Evolutionary conservation across 2,113 vertebrate genomes (phyloP).

Genomic region (Scomber colias): DNA sequence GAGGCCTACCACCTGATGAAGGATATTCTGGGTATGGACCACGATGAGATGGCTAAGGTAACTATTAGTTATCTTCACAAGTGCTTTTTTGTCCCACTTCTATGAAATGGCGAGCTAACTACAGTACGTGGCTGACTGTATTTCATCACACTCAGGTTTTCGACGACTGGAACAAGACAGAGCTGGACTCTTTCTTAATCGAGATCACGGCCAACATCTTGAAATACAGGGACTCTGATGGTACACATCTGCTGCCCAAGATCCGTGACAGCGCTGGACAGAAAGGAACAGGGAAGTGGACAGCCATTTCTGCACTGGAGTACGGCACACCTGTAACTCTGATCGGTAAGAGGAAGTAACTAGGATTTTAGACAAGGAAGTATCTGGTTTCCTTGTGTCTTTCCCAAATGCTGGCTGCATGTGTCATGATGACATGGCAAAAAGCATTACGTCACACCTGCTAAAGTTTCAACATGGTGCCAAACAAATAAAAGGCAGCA

Average conservation of each 20-base stretch:
- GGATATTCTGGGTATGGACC: constrained; percentile 92
- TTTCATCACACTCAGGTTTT: constrained; percentile 84
- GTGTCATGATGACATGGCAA: constrained; percentile 25
- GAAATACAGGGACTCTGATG: constrained; percentile 89
- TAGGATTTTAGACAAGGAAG: constrained; percentile 43
- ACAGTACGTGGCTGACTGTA: not conserved
- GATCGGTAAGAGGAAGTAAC: constrained; percentile 88
- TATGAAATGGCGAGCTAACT: not conserved
- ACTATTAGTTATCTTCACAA: not conserved
- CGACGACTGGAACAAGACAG: constrained; percentile 95
- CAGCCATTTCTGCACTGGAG: constrained; percentile 94
- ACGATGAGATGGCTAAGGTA: constrained; percentile 93
- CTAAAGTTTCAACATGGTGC: constrained; percentile 20
- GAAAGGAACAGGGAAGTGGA: constrained; percentile 99
- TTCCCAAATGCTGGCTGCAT: not conserved
- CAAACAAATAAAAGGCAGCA: not conserved
- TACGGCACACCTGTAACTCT: constrained; percentile 95
- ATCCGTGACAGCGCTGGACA: constrained; percentile 96
- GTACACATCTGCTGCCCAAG: constrained; percentile 91
- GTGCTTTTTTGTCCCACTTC: not conserved
- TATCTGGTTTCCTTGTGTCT: constrained; percentile 22
- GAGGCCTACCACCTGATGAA: constrained; percentile 99
- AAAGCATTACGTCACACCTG: constrained; percentile 18
- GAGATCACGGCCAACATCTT: constrained; percentile 98
- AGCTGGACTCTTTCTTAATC: constrained; percentile 97